phyloP scores from a whole-genome alignment of 1,140 invertebrate genomes.

The Calephelis virginiensis region DNA sequence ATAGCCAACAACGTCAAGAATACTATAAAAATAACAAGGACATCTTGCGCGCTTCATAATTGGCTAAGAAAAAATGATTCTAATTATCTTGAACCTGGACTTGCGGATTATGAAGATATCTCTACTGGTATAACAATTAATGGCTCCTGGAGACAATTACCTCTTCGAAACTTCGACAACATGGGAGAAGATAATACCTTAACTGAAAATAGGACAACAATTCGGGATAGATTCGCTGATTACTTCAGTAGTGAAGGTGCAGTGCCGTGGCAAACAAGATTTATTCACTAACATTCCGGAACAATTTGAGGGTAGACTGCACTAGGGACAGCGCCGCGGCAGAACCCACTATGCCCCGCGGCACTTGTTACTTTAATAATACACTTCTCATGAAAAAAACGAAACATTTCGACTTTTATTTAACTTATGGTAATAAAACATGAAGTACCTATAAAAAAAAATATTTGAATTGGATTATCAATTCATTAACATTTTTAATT shows the following conservation, averaged over 20 bases:
- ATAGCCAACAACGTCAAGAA: conserved; percentile 12
- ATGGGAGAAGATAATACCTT: conserved; percentile 7
- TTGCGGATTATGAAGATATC: conserved; percentile 19
- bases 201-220: conserved; percentile 16
- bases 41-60: conserved; percentile 2
- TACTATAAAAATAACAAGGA: conserved; percentile 17
- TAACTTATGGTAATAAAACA: no score
- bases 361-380: no score
- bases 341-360: no score
- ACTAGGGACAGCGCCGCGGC: no score
- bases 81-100: conserved; percentile 19
- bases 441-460: no score
- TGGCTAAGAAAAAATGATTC: conserved; percentile 4
- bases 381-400: no score
- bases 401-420: no score
- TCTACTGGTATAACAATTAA: conserved; percentile 20
- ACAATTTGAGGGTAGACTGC: no score
- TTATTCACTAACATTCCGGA: no score
- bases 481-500: no score
- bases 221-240: conserved; percentile 15
- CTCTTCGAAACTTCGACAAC: no score
- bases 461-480: no score
- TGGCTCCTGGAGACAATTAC: not conserved
- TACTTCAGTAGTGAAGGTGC: not conserved
- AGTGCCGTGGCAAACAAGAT: not conserved